phyloP scores from a whole-genome alignment of 2,888 invertebrate genomes.

The Stenodema calcarata region DNA sequence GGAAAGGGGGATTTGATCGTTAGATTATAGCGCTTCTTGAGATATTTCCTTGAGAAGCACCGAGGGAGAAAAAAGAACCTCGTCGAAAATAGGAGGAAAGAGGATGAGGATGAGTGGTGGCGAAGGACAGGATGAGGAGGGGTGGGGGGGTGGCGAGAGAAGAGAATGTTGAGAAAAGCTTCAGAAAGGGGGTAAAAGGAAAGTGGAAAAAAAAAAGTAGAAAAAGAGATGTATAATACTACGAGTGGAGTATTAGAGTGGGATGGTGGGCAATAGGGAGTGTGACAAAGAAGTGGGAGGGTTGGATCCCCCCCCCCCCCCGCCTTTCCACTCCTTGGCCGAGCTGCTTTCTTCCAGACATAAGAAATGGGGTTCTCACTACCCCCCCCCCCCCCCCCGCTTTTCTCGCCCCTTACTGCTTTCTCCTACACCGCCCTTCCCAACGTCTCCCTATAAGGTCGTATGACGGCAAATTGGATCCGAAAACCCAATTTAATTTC shows the following conservation, averaged over 20 bases:
- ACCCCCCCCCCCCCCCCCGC: neutral
- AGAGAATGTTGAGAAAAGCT: slow-evolving; percentile 16
- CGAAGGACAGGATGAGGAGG: neutral
- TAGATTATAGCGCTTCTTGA: slow-evolving; percentile 35
- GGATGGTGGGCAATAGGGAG: neutral
- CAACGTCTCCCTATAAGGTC: neutral
- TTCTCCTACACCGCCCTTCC: neutral
- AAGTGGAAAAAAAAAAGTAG: neutral
- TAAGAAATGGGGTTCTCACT: slow-evolving; percentile 36
- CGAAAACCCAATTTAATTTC: slow-evolving; percentile 53
- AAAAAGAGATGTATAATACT: slow-evolving; percentile 23
- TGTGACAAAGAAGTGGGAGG: neutral
- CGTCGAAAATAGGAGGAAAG: slow-evolving; percentile 13
- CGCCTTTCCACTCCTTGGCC: too few species aligned
- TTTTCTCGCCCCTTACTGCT: neutral
- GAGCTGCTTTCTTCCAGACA: neutral
- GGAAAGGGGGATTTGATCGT: slow-evolving; percentile 30
- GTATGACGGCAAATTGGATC: slow-evolving; percentile 50
- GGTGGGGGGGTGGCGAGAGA: neutral
- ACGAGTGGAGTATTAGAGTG: slow-evolving; percentile 14
- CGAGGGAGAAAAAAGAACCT: slow-evolving; percentile 32
- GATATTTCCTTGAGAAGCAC: slow-evolving; percentile 19
- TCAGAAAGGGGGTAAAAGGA: neutral
- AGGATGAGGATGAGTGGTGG: neutral
- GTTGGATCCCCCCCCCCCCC: neutral